A percentile compares a stretch with the other conserved stretches of the same genome.
These are phyloP conservation scores for Corynorhinus townsendii DNA, from an alignment of 2,113 vertebrate genomes.

Conservation along the genomic window DNA sequence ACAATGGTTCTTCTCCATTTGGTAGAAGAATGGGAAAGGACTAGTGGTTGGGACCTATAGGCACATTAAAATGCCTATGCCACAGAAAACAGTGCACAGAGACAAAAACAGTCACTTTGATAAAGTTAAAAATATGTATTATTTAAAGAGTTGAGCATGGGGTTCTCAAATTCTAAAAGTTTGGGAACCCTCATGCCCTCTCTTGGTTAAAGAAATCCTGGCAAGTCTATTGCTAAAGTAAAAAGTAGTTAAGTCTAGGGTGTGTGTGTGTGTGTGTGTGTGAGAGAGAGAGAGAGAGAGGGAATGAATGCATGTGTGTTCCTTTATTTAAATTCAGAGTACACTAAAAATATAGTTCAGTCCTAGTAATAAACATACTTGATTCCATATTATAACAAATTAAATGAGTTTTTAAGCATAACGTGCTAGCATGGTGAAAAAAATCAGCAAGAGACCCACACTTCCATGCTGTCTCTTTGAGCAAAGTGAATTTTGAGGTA, in stretches of 20 bases:
- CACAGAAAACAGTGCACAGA: background rate
- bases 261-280: background rate
- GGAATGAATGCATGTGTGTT: background rate
- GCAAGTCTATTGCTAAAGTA: background rate
- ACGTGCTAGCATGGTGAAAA: background rate
- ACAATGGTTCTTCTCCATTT: background rate
- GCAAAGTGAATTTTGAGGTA: background rate
- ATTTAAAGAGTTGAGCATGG: background rate
- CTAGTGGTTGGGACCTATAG: background rate
- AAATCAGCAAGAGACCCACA: background rate
- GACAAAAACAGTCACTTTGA: background rate
- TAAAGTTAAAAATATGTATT: background rate
- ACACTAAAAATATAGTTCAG: background rate
- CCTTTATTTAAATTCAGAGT: background rate
- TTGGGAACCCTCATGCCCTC: background rate
- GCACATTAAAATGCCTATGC: background rate
- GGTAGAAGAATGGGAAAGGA: background rate
- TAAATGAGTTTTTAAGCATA: background rate
- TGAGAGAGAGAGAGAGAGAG: too few species aligned
- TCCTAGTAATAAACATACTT: background rate
- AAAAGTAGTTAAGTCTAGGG: background rate
- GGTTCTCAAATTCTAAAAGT: background rate
- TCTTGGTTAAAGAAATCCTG: background rate
- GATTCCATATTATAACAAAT: background rate
- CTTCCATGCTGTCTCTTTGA: background rate